A percentile compares a stretch with the other conserved stretches of the same genome.
These are phyloP conservation scores for Sinodicranocentrus sp. DNA, from an alignment of 2,888 invertebrate species.

Conservation along the genomic window DNA sequence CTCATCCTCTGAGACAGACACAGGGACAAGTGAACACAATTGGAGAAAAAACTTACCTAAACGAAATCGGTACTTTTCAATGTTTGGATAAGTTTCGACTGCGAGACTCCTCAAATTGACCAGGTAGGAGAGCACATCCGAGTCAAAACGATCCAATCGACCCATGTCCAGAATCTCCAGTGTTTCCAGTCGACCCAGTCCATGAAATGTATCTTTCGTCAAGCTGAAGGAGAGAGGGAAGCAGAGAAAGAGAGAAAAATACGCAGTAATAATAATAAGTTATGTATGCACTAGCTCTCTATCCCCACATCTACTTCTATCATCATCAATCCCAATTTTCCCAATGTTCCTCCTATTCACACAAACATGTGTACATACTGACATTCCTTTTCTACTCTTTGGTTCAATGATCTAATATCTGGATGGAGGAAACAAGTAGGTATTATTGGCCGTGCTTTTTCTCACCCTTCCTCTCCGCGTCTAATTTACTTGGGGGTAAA, in stretches of 20 bases:
- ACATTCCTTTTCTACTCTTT: background rate
- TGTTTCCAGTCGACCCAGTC: constrained; percentile 85
- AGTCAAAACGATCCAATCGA: constrained; percentile 86
- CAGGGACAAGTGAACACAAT: background rate
- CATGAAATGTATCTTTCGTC: constrained; percentile 85
- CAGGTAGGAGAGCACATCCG: constrained; percentile 86
- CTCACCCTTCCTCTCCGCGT: too few species aligned
- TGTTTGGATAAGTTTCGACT: constrained; percentile 87
- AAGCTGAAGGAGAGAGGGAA: constrained; percentile 80
- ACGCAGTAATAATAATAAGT: constrained; percentile 6
- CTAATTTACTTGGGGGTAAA: too few species aligned
- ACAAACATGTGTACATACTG: background rate
- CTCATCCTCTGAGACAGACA: background rate
- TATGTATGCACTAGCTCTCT: constrained; percentile 12
- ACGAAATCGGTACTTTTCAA: constrained; percentile 84
- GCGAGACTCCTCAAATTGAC: constrained; percentile 85
- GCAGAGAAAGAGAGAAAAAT: background rate
- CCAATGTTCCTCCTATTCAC: background rate
- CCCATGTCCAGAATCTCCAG: constrained; percentile 87
- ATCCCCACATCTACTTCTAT: background rate
- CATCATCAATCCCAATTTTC: constrained; percentile 20
- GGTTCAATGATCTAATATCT: constrained; percentile 7
- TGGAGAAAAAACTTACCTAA: constrained; percentile 81
- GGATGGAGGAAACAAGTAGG: background rate
- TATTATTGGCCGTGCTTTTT: too few species aligned